phyloP scores from a whole-genome alignment of 2,113 vertebrate genomes.

The Corvus cornix region DNA sequence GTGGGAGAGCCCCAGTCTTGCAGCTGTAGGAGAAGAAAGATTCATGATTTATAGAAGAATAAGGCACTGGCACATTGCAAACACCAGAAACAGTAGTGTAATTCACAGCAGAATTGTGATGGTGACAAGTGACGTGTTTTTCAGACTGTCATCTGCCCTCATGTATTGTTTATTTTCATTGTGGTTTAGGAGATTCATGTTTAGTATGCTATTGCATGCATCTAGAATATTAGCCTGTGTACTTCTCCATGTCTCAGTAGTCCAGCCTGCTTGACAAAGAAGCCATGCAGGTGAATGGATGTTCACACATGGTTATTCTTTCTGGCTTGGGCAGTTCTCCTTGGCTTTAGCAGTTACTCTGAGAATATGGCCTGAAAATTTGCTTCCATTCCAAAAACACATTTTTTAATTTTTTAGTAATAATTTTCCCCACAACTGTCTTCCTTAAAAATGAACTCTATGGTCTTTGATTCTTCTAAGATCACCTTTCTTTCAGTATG shows the following conservation, averaged over 20 bases:
- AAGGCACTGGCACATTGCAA: background rate
- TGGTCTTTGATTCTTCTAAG: background rate
- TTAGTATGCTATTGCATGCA: background rate
- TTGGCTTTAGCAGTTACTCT: background rate
- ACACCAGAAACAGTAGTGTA: background rate
- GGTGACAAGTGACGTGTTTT: background rate
- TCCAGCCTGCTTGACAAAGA: background rate
- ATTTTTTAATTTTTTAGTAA: background rate
- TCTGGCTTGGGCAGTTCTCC: background rate
- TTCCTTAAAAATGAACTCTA: background rate
- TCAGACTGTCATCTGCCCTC: background rate
- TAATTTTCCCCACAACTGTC: background rate
- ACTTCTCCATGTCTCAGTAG: background rate
- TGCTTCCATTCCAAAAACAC: background rate
- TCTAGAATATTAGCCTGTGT: background rate
- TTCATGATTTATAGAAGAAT: background rate
- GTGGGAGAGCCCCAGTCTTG: background rate
- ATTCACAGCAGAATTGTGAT: background rate
- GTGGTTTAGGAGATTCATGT: background rate
- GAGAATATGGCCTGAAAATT: background rate
- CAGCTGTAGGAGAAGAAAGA: conserved; percentile 17
- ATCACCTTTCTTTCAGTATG: background rate
- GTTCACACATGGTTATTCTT: background rate
- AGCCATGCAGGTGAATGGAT: background rate
- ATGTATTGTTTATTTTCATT: background rate